These are phyloP conservation scores for Limonius californicus DNA, from an alignment of 1,140 invertebrate genomes.

Conservation along the genomic window DNA sequence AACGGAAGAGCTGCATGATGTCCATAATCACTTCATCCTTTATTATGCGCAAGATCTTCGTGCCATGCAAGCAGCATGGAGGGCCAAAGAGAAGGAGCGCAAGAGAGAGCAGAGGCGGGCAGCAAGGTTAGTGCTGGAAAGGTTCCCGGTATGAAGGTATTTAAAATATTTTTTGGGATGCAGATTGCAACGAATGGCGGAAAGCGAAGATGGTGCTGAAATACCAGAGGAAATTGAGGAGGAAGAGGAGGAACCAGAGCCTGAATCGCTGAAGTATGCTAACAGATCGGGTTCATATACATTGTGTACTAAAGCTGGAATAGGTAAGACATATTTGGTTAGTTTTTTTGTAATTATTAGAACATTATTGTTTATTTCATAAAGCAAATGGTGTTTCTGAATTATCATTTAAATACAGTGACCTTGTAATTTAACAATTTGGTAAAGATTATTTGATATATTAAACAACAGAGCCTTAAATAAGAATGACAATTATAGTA, in stretches of 20 bases:
- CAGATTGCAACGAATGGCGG: slow-evolving; percentile 49
- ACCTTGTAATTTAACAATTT: background rate
- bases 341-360: too few species aligned
- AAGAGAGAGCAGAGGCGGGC: slow-evolving; percentile 57
- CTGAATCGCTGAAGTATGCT: slow-evolving; percentile 75
- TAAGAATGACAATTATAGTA: too few species aligned
- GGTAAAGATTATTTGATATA: too few species aligned
- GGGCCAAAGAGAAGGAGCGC: slow-evolving; percentile 60
- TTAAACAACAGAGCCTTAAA: too few species aligned
- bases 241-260: slow-evolving; percentile 56
- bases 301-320: slow-evolving; percentile 77
- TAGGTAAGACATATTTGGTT: too few species aligned
- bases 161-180: too few species aligned
- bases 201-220: slow-evolving; percentile 60
- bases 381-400: slow-evolving; percentile 6
- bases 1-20: slow-evolving; percentile 87
- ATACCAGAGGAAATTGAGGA: slow-evolving; percentile 55
- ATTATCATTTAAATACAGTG: background rate
- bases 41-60: slow-evolving; percentile 87
- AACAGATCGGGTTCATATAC: slow-evolving; percentile 82
- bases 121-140: too few species aligned
- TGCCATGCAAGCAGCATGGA: slow-evolving; percentile 74
- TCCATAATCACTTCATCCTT: slow-evolving; percentile 88
- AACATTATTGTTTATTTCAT: slow-evolving; percentile 19
- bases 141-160: background rate